Evolutionary conservation across 53 echinoderm and acorn worm species (phyloP), one percentile per base, ranked within the genome.

Genomic region (Paracentrotus lividus): DNA sequence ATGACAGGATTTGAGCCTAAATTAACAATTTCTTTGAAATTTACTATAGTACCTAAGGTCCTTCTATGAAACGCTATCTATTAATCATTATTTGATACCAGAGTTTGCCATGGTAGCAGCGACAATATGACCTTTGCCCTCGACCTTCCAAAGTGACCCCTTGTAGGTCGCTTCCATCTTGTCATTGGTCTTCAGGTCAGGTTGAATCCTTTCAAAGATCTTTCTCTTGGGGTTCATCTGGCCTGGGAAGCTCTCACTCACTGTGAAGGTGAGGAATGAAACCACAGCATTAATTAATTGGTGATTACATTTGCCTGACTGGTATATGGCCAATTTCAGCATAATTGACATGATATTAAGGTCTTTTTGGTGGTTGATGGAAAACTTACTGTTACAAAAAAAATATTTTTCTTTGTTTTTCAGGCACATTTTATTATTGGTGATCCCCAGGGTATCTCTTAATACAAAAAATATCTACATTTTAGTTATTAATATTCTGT

Each of bases 141-240:
- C 95, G 13, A 99, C 95, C 76, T 94, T 93, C 53, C 94, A 97
- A 14, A 95, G 95, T 26, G 92, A 81, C 42, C 99, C 99, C 77
- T 99, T 99, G 94, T 99, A 99, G 16, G 97, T 96, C 15, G 99
- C 99, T 23, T 97, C 95, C 31, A 95, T 86, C 23, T 96, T 84
- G 45, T 88, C 95, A 86, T 95, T 81, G 8, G 95, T 96, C 53
- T 65, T 90, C 18, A 99, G 95, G 85, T 97, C 94, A 3, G 99
- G 96, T 43, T 96, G 95, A 45, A 99, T 97, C 85, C 95, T 77
- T 76, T 99, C 99, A 94, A 96, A 96, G 55, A 99, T 97, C 94
- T 99, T 99, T 96, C 96, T 97, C 96, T 99, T 99, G 68, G 99
- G 99, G 56, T 99, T 99, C 99, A 99, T 97, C 93, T 99, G 99